Evolutionary conservation across 2,113 vertebrate species (phyloP), one percentile per base, ranked within the genome.

Genomic region (Colistium nudipinnis): DNA sequence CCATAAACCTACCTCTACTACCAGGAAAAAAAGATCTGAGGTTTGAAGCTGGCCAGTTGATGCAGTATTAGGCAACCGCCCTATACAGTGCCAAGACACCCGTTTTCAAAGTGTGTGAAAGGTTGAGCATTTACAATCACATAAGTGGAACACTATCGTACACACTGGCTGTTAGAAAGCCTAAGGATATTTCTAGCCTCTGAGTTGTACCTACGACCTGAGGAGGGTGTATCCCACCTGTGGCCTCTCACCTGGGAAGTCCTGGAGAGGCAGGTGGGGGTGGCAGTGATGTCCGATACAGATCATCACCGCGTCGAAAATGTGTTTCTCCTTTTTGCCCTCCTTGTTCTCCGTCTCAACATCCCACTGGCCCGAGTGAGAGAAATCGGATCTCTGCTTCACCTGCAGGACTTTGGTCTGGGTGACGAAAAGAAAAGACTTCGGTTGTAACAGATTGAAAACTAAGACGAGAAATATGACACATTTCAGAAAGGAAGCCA

Each of bases 251-350:
- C 96, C 96, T 89, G 96, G 94, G 76, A 97, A 98, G 76, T 93
- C 94, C 35, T 94, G 87, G 59, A 96, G 31, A 20, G 97, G 97
- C 52, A 98, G 35, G 74, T 84, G 63, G 5, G 94, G 92, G 9
- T 92, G 76, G 82, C 89, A 89, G 87, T 93, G 96, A 60, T 92
- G 93, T 73, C 97, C 97, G 8, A 90, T 93, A 72, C 95, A 96
- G 55, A 98, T 87, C 93, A 98, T 92, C 59, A 98, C 92, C 0
- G 95, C 96, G 39, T 98, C 96, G 3, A 97, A 98, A 36, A 95
- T 1, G 1, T 91, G 90, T 1, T 35, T 91, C 41, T 94, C 78
- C 60, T 2, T 80, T 41, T 83, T 75, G 3, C 94, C 92, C 0
- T 88, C 19, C 0, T 59, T 83, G 66, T 93, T 92, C 69, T 92